Evolutionary conservation across 2,113 vertebrate genomes (phyloP), one percentile per base, ranked within the genome.

Genomic region (Mionectes macconnelli): DNA sequence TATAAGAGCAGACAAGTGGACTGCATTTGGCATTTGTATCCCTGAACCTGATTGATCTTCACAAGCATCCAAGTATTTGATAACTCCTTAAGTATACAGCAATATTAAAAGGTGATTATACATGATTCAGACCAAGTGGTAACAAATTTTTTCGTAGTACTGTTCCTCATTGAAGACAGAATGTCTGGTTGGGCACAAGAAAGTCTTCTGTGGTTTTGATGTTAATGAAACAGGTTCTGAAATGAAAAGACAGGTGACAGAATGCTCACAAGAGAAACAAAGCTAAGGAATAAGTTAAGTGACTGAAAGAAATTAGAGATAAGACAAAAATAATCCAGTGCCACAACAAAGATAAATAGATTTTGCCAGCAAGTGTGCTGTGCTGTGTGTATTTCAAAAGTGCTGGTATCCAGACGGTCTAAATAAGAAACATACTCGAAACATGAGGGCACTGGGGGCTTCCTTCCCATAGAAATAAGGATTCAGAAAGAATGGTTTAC

Each of bases 311-410:
- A 86, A 50, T 23, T 27, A 45, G 47, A 45, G 9, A 52, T 60
- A 53, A 74, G 12, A 57, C 4, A 49, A 81, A 80, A 50, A 30
- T 7, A 79, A 62, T 31, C 31, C 35, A 75, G 5, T 67, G 18
- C 2, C 10, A 30, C 16, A 55, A 21, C 3, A 57, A 82, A 67
- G 25, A n/a, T 22, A 49, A 53, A 62, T 6, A 83, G 20, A 50
- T 72, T 68, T 86, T 72, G 31, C 10, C 28, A 59, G 24, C 2
- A 33, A 70, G 28, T 7, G 13, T 55, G 37, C 30, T 75, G 9
- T 85, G 56, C 33, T 72, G 22, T 0, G 0, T 67, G 22, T 0
- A 0, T 74, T 90, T 75, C 25, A 68, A 57, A 62, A 57, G 3
- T 23, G 72, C 42, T 87, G 3, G 11, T 52, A 27, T 83, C 28